Conservation (phyloP, 2,113 vertebrate genomes). For the Brachionichthys hirsutus region DNA sequence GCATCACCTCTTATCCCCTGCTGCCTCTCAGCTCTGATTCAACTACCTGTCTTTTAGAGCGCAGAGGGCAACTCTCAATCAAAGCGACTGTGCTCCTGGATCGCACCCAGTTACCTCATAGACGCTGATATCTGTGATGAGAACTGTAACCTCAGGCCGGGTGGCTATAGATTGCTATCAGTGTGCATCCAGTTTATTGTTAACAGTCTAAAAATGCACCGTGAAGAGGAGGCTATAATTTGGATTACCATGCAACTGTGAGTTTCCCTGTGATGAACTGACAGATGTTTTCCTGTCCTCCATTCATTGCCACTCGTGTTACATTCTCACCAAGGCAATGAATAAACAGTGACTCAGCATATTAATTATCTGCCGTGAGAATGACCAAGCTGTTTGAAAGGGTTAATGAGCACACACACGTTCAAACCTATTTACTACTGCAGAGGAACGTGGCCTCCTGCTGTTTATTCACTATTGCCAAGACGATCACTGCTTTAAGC, state of each 20-base stretch:
- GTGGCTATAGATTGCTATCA: neutral
- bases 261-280: neutral
- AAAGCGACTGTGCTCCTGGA: conserved; percentile 26
- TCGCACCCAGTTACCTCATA: conserved; percentile 22
- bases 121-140: conserved; percentile 14
- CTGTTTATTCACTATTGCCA: conserved; percentile 60
- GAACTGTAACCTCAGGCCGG: neutral
- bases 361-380: no score
- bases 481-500: conserved; percentile 56
- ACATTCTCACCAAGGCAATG: no score
- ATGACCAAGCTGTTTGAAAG: no score
- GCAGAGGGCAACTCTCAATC: conserved; percentile 40
- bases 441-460: conserved; percentile 45
- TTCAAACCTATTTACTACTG: conserved; percentile 27
- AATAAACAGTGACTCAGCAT: no score
- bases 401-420: conserved; percentile 14
- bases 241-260: no score
- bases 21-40: conserved; percentile 37
- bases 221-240: no score
- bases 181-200: neutral
- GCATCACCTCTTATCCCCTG: conserved; percentile 47
- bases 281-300: no score
- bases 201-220: neutral
- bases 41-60: conserved; percentile 32
- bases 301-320: no score